Evolutionary conservation across 2,888 invertebrate genomes (phyloP).

Genomic region (Dolomedes plantarius): DNA sequence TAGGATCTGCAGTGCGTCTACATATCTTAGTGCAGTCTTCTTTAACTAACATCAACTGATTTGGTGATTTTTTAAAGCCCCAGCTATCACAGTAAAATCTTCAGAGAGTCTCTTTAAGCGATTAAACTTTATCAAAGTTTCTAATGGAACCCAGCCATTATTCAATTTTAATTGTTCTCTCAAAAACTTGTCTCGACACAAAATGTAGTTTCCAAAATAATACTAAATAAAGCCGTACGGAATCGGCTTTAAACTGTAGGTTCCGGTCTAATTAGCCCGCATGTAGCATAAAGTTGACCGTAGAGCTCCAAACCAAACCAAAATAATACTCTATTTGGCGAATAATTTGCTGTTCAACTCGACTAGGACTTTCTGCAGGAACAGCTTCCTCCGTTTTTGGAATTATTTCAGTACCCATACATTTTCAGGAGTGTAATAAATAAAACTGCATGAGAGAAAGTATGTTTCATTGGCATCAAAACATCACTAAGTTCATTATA

Average conservation of each 20-base stretch:
- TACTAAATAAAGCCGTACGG: too few species aligned
- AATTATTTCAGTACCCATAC: conserved; percentile 49
- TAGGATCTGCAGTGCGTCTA: conserved; percentile 83
- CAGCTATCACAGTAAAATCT: conserved; percentile 84
- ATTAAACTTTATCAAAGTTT: conserved; percentile 91
- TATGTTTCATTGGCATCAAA: too few species aligned
- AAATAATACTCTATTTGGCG: conserved; percentile 68
- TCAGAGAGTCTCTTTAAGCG: conserved; percentile 83
- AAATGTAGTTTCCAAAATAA: conserved; percentile 92
- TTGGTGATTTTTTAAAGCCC: conserved; percentile 85
- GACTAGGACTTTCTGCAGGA: conserved; percentile 18
- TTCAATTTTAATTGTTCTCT: conserved; percentile 88
- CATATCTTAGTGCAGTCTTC: conserved; percentile 85
- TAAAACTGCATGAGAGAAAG: too few species aligned
- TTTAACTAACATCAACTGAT: conserved; percentile 81
- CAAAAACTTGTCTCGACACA: conserved; percentile 95
- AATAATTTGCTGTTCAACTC: conserved; percentile 57
- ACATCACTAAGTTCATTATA: too few species aligned
- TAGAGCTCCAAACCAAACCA: too few species aligned
- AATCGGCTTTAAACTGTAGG: too few species aligned
- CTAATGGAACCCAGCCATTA: conserved; percentile 91
- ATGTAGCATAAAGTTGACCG: too few species aligned
- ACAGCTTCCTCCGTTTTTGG: conserved; percentile 23
- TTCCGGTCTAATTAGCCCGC: too few species aligned
- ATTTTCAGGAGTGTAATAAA: too few species aligned